Evolutionary conservation across 2,113 vertebrate species (phyloP).

Genomic region (Puffinus mauretanicus): DNA sequence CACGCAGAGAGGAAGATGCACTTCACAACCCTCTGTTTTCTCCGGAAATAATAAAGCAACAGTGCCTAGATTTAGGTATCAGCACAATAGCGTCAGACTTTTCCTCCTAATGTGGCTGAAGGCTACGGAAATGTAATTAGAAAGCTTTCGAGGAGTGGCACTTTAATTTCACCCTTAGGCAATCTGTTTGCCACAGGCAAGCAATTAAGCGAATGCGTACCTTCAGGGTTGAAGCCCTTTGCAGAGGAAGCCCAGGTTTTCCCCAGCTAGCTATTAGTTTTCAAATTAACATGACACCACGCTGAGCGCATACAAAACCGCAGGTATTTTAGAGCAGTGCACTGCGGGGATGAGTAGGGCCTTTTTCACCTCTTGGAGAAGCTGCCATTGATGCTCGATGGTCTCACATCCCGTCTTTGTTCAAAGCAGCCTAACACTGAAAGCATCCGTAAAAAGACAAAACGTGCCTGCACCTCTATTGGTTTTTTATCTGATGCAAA

Average conservation of each 20-base stretch:
- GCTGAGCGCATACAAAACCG: neutral
- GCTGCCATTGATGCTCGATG: neutral
- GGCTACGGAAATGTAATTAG: neutral
- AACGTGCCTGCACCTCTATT: neutral
- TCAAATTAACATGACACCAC: neutral
- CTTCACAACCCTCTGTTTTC: neutral
- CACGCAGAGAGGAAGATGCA: neutral
- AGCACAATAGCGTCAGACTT: neutral
- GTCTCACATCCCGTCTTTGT: neutral
- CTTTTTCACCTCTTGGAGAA: neutral
- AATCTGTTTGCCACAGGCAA: conserved; percentile 35
- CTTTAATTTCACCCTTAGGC: conserved; percentile 16
- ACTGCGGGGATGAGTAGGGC: neutral
- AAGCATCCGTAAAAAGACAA: neutral
- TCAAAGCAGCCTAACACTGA: neutral
- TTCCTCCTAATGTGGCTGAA: neutral
- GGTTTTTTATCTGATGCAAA: neutral
- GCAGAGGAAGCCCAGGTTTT: neutral
- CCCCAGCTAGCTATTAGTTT: neutral
- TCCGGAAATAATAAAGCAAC: neutral
- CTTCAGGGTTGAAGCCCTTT: neutral
- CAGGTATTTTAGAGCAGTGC: rapidly evolving
- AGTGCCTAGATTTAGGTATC: neutral
- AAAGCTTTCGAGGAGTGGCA: neutral
- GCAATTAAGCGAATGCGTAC: neutral